Base-by-base conservation (phyloP, 2,113 vertebrate species). In the Entomyzon cyanotis region DNA sequence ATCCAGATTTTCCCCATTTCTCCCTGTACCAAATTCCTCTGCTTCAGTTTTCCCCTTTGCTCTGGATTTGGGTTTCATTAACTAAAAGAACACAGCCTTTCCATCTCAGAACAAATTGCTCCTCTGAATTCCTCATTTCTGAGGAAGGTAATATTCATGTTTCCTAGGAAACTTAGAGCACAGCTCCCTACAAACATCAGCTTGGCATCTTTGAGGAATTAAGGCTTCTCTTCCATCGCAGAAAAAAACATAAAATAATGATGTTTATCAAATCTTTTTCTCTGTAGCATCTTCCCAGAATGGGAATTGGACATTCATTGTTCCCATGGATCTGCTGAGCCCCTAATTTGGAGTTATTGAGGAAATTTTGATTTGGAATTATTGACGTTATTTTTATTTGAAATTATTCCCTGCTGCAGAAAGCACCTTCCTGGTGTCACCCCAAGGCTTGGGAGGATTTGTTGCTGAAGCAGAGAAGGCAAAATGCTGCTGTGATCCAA, bases 101-200 rank as follows among this genome's bases (percentile, higher is more conserved):
- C 41, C 31, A 9, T 6, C 46, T 75, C 85, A 59, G 49, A 86
- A 83, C 42, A 41, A 80, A 77, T 5, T 52, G 44, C 77, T 70
- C 68, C 46, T 49, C 31, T 63, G 37, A 46, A 71, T 75, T 87
- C 70, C n/a, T 56, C 55, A 1, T 84, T 46, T 52, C 49, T 30
- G 19, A 75, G 56, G 7, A 82, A 78, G 77, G 37, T 63, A 90
- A 89, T 89, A 77, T 53, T 84, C 92, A 31, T 2, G 81, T 94
- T 91, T 89, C 91, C 84, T 53, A 69, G 84, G 93, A 92, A 95
- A 79, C 69, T 39, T 64, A 17, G 56, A 63, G 58, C 20, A 3
- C 68, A 64, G 33, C 62, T 92, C 73, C 23, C 12, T 59, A 28
- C 56, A 74, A 92, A 44, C 35, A 59, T 39, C 56, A 47, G 70